phyloP scores from a whole-genome alignment of 2,888 invertebrate genomes.

The Acleris laterana region DNA sequence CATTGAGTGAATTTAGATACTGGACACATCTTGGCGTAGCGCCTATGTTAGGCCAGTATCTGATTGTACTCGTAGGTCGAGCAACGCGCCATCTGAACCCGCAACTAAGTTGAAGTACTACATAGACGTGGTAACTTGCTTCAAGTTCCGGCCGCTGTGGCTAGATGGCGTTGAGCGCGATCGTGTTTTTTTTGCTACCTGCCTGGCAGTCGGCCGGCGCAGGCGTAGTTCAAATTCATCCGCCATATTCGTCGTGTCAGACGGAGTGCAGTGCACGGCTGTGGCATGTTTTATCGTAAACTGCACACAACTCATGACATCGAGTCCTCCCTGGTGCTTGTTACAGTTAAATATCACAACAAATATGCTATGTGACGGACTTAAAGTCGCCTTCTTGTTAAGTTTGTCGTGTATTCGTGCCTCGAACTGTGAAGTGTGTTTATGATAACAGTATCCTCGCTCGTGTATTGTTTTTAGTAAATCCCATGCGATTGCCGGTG shows the following conservation, averaged over 20 bases:
- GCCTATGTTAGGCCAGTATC: background rate
- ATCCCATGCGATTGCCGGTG: conserved; percentile 69
- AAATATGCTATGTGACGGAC: conserved; percentile 74
- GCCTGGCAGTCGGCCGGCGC: conserved; percentile 60
- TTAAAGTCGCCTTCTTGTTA: conserved; percentile 66
- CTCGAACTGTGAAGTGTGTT: conserved; percentile 82
- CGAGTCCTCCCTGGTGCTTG: conserved; percentile 68
- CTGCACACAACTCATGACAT: conserved; percentile 72
- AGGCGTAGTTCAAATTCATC: conserved; percentile 83
- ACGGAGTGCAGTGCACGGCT: conserved; percentile 80
- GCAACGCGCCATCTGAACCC: conserved; percentile 26
- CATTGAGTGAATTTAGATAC: background rate
- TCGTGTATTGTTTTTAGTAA: conserved; percentile 73
- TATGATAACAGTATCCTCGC: conserved; percentile 80
- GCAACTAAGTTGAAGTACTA: conserved; percentile 30
- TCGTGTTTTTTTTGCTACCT: conserved; percentile 68
- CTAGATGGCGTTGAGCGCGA: conserved; percentile 29
- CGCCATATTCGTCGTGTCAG: conserved; percentile 84
- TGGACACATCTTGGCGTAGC: background rate
- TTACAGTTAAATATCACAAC: conserved; percentile 60
- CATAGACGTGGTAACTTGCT: conserved; percentile 3
- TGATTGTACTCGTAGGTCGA: background rate
- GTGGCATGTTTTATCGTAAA: conserved; percentile 82
- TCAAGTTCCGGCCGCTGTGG: conserved; percentile 36
- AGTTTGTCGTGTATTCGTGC: conserved; percentile 75